Evolutionary conservation across 2,797 vertebrate genomes (phyloP).

Genomic region (Intellagama lesueurii): DNA sequence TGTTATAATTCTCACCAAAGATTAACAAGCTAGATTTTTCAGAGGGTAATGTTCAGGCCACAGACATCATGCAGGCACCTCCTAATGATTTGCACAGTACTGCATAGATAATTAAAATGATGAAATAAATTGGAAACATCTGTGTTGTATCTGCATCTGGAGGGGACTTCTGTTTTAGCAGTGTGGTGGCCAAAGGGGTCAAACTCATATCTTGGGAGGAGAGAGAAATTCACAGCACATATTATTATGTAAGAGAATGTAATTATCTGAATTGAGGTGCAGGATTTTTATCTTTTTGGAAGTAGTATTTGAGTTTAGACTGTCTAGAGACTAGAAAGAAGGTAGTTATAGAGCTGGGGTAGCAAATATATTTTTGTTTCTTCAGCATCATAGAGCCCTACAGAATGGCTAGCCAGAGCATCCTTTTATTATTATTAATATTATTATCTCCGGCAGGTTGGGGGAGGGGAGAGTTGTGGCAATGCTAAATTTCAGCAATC

Average conservation of each 20-base stretch:
- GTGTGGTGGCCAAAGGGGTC: background rate
- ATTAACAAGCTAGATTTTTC: background rate
- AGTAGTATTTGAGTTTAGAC: background rate
- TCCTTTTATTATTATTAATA: too few relatives aligned
- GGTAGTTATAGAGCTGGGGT: background rate
- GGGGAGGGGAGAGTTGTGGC: too few relatives aligned
- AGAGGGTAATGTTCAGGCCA: background rate
- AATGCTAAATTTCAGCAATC: too few relatives aligned
- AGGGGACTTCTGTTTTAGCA: background rate
- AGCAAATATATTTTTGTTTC: too few relatives aligned
- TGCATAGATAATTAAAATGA: conserved; percentile 5
- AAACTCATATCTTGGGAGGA: background rate
- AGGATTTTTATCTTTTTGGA: background rate
- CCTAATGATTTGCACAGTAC: background rate
- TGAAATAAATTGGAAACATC: conserved; percentile 2
- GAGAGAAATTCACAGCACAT: background rate
- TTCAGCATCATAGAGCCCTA: too few relatives aligned
- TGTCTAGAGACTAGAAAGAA: background rate
- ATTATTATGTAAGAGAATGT: background rate
- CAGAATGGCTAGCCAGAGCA: too few relatives aligned
- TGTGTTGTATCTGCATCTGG: background rate
- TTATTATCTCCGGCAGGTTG: too few relatives aligned
- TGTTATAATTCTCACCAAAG: background rate
- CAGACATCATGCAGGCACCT: background rate
- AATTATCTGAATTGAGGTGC: background rate